A percentile compares a stretch with the other conserved stretches of the same genome.
Evolutionary conservation across 2,113 vertebrate genomes (phyloP).

Genomic region (Sebastes fasciatus): DNA sequence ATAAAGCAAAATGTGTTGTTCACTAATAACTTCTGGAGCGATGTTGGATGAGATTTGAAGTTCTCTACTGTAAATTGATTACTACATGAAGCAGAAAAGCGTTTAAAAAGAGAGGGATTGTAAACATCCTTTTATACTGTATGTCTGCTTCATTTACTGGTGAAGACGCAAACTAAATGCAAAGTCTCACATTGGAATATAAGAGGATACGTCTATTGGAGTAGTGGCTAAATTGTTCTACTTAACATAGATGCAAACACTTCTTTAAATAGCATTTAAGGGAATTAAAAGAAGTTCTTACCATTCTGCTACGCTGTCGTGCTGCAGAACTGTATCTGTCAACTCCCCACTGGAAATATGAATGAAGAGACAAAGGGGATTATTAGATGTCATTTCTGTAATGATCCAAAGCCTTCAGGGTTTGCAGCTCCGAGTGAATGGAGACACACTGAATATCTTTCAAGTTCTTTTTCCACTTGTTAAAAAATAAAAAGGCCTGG

Average conservation of each 20-base stretch:
- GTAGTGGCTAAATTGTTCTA: background rate
- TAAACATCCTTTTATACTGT: background rate
- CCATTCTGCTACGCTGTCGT: slow-evolving; percentile 58
- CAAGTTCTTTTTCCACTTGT: slow-evolving; percentile 32
- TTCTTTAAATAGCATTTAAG: background rate
- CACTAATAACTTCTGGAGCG: background rate
- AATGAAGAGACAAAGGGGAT: slow-evolving; percentile 35
- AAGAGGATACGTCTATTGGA: too few relatives aligned
- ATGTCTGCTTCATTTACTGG: background rate
- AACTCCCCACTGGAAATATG: slow-evolving; percentile 26
- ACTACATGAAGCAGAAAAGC: background rate
- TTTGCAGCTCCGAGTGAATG: slow-evolving; percentile 48
- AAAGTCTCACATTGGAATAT: background rate
- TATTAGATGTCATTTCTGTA: slow-evolving; percentile 54
- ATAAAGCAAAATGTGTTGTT: background rate
- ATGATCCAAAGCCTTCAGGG: slow-evolving; percentile 40
- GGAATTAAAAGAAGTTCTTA: slow-evolving; percentile 63
- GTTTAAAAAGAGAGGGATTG: background rate
- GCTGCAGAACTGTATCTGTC: slow-evolving; percentile 22
- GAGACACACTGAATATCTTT: slow-evolving; percentile 53
- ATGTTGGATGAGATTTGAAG: background rate
- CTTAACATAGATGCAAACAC: background rate
- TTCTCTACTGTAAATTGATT: background rate
- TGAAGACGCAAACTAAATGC: background rate
- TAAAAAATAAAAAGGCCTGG: slow-evolving; percentile 29